These are phyloP conservation scores for Motacilla alba DNA, from an alignment of 2,113 vertebrate species.

Conservation along the genomic window DNA sequence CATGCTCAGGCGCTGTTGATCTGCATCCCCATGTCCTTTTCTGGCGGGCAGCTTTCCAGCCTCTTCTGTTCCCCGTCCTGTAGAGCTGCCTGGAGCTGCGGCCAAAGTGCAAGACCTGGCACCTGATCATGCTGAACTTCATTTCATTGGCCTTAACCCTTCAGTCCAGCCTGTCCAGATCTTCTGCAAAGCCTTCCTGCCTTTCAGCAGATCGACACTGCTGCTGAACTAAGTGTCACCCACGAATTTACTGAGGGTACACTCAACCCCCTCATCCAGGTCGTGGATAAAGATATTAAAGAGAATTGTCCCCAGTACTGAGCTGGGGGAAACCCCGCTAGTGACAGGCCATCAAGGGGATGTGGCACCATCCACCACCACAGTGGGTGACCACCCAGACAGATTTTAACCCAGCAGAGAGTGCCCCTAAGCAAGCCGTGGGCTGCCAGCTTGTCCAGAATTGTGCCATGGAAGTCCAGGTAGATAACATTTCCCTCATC, in stretches of 20 bases:
- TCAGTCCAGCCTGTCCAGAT: background rate
- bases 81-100: too few relatives aligned
- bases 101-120: background rate
- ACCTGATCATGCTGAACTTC: background rate
- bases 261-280: background rate
- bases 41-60: rapidly evolving
- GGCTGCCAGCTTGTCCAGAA: background rate
- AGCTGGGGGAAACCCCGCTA: background rate
- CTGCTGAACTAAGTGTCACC: background rate
- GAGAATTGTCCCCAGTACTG: background rate
- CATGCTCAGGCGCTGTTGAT: rapidly evolving
- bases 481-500: background rate
- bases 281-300: background rate
- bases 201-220: background rate
- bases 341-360: rapidly evolving
- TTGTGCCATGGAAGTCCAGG: background rate
- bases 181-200: background rate
- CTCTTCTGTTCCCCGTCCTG: background rate
- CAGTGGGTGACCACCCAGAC: too few relatives aligned
- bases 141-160: background rate
- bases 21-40: background rate
- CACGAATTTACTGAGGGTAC: background rate
- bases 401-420: background rate
- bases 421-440: background rate
- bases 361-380: too few relatives aligned